Evolutionary conservation across 2,888 invertebrate genomes (phyloP).

Genomic region (Apoda limacodes): DNA sequence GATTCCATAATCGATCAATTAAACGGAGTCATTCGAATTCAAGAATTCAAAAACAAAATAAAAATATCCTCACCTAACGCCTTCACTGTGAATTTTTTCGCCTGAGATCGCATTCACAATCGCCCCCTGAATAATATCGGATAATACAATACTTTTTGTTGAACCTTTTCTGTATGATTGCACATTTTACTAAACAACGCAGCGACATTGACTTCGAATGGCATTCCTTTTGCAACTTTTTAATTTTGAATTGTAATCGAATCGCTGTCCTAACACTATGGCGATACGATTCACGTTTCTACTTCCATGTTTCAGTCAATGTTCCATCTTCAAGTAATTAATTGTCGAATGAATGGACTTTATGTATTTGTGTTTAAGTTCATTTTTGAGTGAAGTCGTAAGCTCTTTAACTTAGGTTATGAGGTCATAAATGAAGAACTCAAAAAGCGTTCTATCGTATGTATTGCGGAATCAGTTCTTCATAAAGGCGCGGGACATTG

Average conservation of each 20-base stretch:
- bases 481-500: constrained; percentile 51
- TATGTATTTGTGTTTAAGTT: not conserved
- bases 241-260: constrained; percentile 19
- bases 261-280: not conserved
- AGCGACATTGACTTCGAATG: constrained; percentile 28
- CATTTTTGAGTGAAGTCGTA: not conserved
- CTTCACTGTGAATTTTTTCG: constrained; percentile 32
- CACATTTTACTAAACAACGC: constrained; percentile 57
- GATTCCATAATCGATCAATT: constrained; percentile 44
- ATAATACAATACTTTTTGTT: constrained; percentile 43
- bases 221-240: constrained; percentile 32
- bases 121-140: constrained; percentile 38
- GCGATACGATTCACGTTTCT: constrained; percentile 19
- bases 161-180: constrained; percentile 53
- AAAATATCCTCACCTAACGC: constrained; percentile 26
- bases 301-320: not conserved
- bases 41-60: constrained; percentile 26
- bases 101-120: constrained; percentile 42
- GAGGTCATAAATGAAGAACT: constrained; percentile 30
- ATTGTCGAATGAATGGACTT: not conserved
- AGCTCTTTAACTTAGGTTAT: constrained; percentile 20
- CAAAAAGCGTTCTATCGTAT: constrained; percentile 41
- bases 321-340: not conserved
- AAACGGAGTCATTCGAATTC: constrained; percentile 29
- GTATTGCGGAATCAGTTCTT: constrained; percentile 47